Base-by-base conservation (phyloP, 2,113 vertebrate species). In the Cnemophilus loriae region DNA sequence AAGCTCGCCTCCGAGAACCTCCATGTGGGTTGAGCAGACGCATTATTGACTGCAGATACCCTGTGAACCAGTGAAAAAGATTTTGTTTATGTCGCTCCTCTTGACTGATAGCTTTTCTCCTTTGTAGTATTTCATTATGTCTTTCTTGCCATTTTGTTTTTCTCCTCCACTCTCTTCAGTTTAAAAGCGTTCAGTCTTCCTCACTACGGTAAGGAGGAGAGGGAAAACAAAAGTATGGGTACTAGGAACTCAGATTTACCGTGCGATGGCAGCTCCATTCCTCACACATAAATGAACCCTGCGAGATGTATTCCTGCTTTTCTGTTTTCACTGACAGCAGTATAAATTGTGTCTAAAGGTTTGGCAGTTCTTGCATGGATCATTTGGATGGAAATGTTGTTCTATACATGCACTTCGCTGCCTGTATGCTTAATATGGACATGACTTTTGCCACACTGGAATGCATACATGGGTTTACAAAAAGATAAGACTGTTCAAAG, bases 381-480 rank as follows among this genome's bases (percentile, higher is more conserved):
- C 12, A 32, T 74, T 74, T 61, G 27, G 21, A 52, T 56, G 22
- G 26, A 73, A 92, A 49, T 47, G 7, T 41, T 55, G 6, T 53
- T 68, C 33, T 23, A 68, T 23, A 47, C 2, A 2, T 63, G 15
- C 22, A 59, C 13, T 47, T 60, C 56, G 26, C 23, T 61, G 19
- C 16, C 49, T 27, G 9, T 35, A 49, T 26, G 8, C 24, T 80
- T 80, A 32, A 27, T 11, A 32, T 5, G 23, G 74, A 35, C 0
- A 3, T 1, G 5, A 33, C 8, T 75, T 85, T 61, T 85, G 24
- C 35, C 5, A 0, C 0, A 0, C 27, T 84, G 65, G 16, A 76
- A 73, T 16, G 13, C 12, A 30, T 33, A 50, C 11, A 8, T 5
- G 20, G 15, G n/a, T 59, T 80, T 86, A 23, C 39, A 42, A 64